Conservation (phyloP, 2,888 invertebrate species). For the Oegoconia quadripuncta region DNA sequence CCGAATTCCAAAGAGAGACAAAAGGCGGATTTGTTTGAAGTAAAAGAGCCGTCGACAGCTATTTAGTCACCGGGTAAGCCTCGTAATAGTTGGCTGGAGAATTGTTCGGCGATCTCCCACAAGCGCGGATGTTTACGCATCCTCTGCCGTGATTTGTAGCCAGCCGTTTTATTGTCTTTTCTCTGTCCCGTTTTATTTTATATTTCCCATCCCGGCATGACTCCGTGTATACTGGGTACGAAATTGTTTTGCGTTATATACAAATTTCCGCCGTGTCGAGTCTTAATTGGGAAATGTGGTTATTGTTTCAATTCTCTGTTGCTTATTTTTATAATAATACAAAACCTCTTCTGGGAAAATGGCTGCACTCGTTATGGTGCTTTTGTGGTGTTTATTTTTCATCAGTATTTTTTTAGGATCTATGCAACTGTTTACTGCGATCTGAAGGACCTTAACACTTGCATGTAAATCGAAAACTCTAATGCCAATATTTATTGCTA, state of each 20-base stretch:
- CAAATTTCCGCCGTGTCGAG: constrained; percentile 20
- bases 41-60: constrained; percentile 1
- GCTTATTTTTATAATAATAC: constrained; percentile 2
- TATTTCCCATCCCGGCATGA: constrained; percentile 25
- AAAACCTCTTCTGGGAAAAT: constrained; percentile 1
- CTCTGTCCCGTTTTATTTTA: constrained; percentile 25
- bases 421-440: no score
- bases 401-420: no score
- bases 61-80: constrained; percentile 22
- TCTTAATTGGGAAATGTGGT: constrained; percentile 49
- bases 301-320: constrained; percentile 35
- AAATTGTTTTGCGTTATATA: constrained; percentile 30
- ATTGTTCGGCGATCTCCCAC: constrained; percentile 27
- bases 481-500: no score
- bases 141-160: constrained; percentile 46
- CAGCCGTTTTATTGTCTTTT: constrained; percentile 42
- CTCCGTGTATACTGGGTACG: constrained; percentile 19
- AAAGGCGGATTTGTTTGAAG: not conserved
- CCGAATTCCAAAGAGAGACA: not conserved
- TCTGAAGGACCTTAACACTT: no score
- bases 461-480: no score
- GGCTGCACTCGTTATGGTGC: no score
- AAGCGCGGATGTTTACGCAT: constrained; percentile 43
- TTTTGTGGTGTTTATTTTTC: no score
- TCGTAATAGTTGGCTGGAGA: constrained; percentile 31